Evolutionary conservation across 2,113 vertebrate genomes (phyloP).

Genomic region (Anolis sagrei): DNA sequence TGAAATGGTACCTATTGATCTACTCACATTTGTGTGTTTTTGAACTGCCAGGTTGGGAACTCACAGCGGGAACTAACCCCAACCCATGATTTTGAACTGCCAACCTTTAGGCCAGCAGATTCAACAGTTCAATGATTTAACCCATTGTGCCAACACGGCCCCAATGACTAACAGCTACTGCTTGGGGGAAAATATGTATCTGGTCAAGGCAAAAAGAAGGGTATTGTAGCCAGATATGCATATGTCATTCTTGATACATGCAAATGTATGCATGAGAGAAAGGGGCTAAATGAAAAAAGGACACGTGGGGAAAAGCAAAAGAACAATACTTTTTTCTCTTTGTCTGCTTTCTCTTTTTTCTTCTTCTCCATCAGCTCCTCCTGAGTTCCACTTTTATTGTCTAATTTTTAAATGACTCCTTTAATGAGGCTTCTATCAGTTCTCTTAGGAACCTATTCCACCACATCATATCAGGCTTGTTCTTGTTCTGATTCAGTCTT

Average conservation of each 20-base stretch:
- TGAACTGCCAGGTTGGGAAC: too few relatives aligned
- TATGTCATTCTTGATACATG: background rate
- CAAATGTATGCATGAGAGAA: background rate
- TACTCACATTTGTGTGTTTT: too few relatives aligned
- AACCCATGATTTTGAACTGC: too few relatives aligned
- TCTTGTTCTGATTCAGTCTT: background rate
- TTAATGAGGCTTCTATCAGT: background rate
- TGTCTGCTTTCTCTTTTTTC: background rate
- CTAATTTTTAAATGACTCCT: background rate
- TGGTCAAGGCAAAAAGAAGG: too few relatives aligned
- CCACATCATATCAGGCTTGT: slow-evolving; percentile 11
- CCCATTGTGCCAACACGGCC: too few relatives aligned
- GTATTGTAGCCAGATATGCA: too few relatives aligned
- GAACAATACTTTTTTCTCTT: background rate
- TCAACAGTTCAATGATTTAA: too few relatives aligned
- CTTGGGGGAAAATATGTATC: too few relatives aligned
- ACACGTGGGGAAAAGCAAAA: background rate
- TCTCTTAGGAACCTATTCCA: background rate
- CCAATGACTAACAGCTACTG: too few relatives aligned
- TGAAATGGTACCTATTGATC: too few relatives aligned
- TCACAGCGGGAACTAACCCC: too few relatives aligned
- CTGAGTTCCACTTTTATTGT: background rate
- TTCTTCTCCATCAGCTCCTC: background rate
- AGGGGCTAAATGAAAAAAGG: background rate
- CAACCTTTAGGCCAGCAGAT: too few relatives aligned